Percentiles rank a stretch among this genome's conserved stretches.
phyloP scores from a whole-genome alignment of 2,888 invertebrate species.

The Melinaea menophilus region DNA sequence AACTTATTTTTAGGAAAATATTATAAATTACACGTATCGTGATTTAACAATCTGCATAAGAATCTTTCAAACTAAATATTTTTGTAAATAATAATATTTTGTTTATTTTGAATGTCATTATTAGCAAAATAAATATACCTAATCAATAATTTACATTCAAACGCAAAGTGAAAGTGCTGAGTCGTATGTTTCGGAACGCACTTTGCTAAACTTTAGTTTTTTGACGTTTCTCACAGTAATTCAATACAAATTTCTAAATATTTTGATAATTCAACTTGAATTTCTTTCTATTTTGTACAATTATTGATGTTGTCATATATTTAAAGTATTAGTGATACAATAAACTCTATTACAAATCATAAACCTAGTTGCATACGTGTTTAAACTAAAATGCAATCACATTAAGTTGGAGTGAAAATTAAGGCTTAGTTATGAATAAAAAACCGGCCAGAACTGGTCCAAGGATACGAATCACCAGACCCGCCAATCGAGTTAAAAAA shows the following conservation, averaged over 20 bases:
- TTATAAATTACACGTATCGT: too few relatives aligned
- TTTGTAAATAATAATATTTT: too few relatives aligned
- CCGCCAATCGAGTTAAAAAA: slow-evolving; percentile 46
- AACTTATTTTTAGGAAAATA: too few relatives aligned
- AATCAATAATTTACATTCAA: background rate
- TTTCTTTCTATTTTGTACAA: slow-evolving; percentile 1
- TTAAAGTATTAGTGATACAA: background rate
- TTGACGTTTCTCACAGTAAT: slow-evolving; percentile 30
- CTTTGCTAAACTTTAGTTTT: slow-evolving; percentile 24
- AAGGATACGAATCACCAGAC: slow-evolving; percentile 61
- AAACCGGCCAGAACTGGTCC: slow-evolving; percentile 62
- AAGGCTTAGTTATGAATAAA: slow-evolving; percentile 61
- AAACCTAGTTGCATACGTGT: slow-evolving; percentile 35
- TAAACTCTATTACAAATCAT: background rate
- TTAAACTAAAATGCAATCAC: background rate
- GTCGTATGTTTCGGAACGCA: slow-evolving; percentile 21
- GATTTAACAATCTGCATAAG: too few relatives aligned
- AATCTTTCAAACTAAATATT: too few relatives aligned
- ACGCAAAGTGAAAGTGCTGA: slow-evolving; percentile 14
- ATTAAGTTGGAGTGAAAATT: background rate
- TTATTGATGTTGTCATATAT: slow-evolving; percentile 8
- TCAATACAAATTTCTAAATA: slow-evolving; percentile 15
- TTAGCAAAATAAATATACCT: background rate
- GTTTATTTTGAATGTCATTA: too few relatives aligned
- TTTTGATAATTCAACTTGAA: slow-evolving; percentile 7